Percentiles rank a stretch among this genome's conserved stretches.
Evolutionary conservation across 2,888 invertebrate genomes (phyloP).

Genomic region (Pammene fasciana): DNA sequence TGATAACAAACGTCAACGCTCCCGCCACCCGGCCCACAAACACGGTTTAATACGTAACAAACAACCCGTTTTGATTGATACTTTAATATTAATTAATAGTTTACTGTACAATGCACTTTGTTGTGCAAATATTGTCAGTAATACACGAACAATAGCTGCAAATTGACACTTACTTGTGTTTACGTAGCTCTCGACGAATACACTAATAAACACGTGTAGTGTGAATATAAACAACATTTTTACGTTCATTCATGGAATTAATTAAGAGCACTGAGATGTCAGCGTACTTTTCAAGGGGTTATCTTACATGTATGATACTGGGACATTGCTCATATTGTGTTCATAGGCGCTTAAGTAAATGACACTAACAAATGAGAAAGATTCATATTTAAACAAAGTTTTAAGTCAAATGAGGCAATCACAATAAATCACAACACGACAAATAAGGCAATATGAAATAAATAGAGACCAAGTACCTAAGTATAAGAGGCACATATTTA

Average conservation of each 20-base stretch:
- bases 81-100: neutral
- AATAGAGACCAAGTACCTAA: too few species aligned
- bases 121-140: neutral
- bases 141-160: neutral
- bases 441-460: too few species aligned
- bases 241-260: conserved; percentile 30
- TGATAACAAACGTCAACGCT: conserved; percentile 35
- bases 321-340: conserved; percentile 19
- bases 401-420: too few species aligned
- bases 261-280: conserved; percentile 35
- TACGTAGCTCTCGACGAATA: conserved; percentile 34
- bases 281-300: conserved; percentile 16
- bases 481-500: too few species aligned
- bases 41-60: conserved; percentile 13
- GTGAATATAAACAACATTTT: conserved; percentile 36
- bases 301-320: conserved; percentile 1
- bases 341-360: conserved; percentile 15
- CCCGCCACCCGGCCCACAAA: conserved; percentile 23
- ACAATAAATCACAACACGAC: too few species aligned
- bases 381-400: too few species aligned
- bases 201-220: conserved; percentile 32
- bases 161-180: conserved; percentile 22
- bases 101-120: neutral
- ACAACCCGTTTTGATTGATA: neutral
- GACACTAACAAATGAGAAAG: too few species aligned